Percentiles rank a stretch among this genome's conserved stretches.
Conservation (phyloP, 2,113 vertebrate species). For the Motacilla alba region DNA sequence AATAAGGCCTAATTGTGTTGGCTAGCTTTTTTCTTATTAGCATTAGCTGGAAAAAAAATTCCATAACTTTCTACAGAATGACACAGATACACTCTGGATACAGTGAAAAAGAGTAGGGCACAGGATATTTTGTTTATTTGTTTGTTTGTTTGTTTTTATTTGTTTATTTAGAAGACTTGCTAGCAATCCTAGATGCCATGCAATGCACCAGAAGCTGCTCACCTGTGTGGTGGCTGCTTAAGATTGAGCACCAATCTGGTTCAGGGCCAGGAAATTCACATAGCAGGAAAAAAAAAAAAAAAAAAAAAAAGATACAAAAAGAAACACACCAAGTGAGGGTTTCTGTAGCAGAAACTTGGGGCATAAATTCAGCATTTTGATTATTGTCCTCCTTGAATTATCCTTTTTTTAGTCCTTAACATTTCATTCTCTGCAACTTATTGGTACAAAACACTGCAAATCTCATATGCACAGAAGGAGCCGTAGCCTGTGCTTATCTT, state of each 20-base stretch:
- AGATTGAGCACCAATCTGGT: background rate
- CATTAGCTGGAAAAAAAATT: background rate
- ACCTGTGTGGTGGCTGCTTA: background rate
- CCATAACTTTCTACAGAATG: background rate
- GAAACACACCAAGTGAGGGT: background rate
- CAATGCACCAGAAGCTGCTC: background rate
- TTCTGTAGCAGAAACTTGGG: background rate
- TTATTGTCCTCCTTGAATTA: background rate
- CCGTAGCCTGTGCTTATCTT: background rate
- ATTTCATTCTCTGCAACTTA: background rate
- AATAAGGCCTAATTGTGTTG: background rate
- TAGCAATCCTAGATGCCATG: background rate
- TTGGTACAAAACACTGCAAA: background rate
- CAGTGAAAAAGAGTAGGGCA: background rate
- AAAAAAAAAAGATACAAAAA: background rate
- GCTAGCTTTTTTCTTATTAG: background rate
- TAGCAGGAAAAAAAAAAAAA: background rate
- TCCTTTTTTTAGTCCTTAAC: background rate
- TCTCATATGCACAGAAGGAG: background rate
- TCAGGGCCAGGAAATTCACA: background rate
- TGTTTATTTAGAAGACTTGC: background rate
- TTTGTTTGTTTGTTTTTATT: too few relatives aligned
- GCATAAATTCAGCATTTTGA: background rate
- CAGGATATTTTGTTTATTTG: background rate
- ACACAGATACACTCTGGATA: background rate